A percentile compares a stretch with the other conserved stretches of the same genome.
These are phyloP conservation scores for Anguilla japonica DNA, from an alignment of 2,113 vertebrate species.

Conservation along the genomic window DNA sequence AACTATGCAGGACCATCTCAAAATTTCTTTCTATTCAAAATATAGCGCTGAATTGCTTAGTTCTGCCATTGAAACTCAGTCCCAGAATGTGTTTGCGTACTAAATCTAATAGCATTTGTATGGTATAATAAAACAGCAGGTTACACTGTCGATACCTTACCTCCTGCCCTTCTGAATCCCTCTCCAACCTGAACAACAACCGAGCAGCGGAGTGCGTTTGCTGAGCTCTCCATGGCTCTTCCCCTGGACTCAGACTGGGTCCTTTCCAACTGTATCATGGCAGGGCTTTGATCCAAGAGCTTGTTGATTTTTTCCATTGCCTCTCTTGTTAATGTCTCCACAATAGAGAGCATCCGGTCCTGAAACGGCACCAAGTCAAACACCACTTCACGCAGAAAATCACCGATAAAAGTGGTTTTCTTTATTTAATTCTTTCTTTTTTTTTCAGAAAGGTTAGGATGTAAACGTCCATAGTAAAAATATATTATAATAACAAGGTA, in stretches of 20 bases:
- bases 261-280: conserved; percentile 16
- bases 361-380: background rate
- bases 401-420: background rate
- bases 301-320: conserved; percentile 14
- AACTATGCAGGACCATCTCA: too few relatives aligned
- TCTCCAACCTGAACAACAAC: background rate
- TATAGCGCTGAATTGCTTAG: too few relatives aligned
- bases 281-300: conserved; percentile 15
- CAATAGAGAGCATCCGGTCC: conserved; percentile 8
- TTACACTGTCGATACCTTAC: background rate
- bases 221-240: background rate
- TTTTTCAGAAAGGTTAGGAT: background rate
- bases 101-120: too few relatives aligned
- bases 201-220: background rate
- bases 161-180: background rate
- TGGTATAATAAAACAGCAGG: too few relatives aligned
- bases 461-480: too few relatives aligned
- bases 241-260: conserved; percentile 11
- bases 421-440: too few relatives aligned
- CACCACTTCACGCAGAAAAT: background rate
- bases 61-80: too few relatives aligned
- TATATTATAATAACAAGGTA: too few relatives aligned
- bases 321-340: conserved; percentile 22
- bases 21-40: too few relatives aligned
- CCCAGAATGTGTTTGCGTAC: too few relatives aligned